Conservation (phyloP, 2,888 invertebrate species). For the Cybosia mesomella region DNA sequence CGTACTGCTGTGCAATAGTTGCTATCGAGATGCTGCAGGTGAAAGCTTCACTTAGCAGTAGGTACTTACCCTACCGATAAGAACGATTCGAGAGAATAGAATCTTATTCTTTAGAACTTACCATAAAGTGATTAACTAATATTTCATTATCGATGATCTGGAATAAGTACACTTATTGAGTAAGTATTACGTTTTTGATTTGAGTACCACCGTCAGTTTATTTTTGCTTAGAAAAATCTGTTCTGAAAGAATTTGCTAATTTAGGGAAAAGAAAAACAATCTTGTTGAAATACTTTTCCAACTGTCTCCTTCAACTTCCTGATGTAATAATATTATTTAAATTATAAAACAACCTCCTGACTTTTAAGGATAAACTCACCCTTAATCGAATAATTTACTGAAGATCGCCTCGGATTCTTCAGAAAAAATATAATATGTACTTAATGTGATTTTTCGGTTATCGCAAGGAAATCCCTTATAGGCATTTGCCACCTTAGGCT, state of each 20-base stretch:
- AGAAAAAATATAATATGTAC: not conserved
- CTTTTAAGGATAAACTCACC: not conserved
- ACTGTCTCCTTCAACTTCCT: not conserved
- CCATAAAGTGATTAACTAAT: too few relatives aligned
- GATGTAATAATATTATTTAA: not conserved
- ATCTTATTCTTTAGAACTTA: not conserved
- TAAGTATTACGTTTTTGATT: not conserved
- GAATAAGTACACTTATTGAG: not conserved
- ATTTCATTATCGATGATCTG: not conserved
- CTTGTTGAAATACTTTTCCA: not conserved
- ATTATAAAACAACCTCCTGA: conserved; percentile 1
- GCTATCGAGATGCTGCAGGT: too few relatives aligned
- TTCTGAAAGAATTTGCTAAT: not conserved
- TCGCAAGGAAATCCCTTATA: too few relatives aligned
- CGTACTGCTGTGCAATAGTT: not conserved
- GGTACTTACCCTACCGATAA: not conserved
- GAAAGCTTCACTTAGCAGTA: not conserved
- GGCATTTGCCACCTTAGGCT: too few relatives aligned
- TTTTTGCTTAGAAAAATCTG: not conserved
- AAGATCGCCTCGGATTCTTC: not conserved
- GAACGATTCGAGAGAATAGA: not conserved
- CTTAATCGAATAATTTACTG: not conserved
- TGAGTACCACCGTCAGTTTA: not conserved
- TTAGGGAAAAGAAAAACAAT: not conserved
- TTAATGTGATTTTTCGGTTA: not conserved